Evolutionary conservation across 2,888 invertebrate species (phyloP).

Genomic region (Drosophila algonquin): DNA sequence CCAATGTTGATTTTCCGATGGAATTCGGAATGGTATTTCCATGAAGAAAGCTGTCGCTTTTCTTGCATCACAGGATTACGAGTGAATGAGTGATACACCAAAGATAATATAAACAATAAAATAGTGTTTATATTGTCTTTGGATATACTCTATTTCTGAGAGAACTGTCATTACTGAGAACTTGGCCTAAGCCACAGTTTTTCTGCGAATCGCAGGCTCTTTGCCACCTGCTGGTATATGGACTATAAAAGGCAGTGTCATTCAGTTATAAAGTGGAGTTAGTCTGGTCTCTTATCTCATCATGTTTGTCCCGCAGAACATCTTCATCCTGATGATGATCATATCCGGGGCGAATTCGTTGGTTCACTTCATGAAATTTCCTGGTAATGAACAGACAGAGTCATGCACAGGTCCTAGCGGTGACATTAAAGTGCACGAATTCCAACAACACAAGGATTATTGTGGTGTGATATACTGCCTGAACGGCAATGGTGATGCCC

Average conservation of each 20-base stretch:
- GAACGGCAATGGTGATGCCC: neutral
- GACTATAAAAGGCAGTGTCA: conserved; percentile 3
- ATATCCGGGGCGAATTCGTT: neutral
- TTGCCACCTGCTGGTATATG: neutral
- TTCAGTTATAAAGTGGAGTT: neutral
- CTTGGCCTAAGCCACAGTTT: too few relatives aligned
- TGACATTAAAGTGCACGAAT: neutral
- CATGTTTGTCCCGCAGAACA: neutral
- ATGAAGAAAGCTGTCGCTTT: neutral
- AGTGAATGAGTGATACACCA: too few relatives aligned
- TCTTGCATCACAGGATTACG: neutral
- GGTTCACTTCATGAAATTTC: neutral
- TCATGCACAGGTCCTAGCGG: neutral
- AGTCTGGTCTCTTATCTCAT: neutral
- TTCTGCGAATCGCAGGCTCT: neutral
- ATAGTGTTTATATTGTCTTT: too few relatives aligned
- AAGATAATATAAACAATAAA: too few relatives aligned
- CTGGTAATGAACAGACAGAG: neutral
- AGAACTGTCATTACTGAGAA: too few relatives aligned
- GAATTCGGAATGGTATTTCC: neutral
- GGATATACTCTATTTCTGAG: too few relatives aligned
- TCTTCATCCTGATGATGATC: neutral
- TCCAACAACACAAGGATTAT: neutral
- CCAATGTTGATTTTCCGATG: conserved; percentile 1
- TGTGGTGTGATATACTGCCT: neutral